A percentile compares a stretch with the other conserved stretches of the same genome.
These are phyloP conservation scores for Triplophysa dalaica DNA, from an alignment of 2,113 vertebrate genomes.

Conservation along the genomic window DNA sequence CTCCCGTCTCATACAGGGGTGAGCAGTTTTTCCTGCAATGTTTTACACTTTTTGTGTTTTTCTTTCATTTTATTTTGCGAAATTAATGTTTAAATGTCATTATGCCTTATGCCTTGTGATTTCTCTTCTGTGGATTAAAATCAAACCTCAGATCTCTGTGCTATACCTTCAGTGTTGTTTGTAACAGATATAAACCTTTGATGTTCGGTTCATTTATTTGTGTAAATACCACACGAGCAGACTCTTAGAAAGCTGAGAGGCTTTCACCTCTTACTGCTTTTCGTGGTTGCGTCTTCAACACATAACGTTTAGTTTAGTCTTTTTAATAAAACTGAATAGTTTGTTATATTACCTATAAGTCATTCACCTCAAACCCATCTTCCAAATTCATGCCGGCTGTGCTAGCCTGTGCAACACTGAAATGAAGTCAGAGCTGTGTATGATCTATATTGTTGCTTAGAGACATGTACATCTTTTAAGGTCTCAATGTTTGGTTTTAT, in stretches of 20 bases:
- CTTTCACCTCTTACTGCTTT: slow-evolving; percentile 35
- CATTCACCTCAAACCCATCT: background rate
- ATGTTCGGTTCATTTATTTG: background rate
- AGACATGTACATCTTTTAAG: background rate
- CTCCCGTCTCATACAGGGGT: slow-evolving; percentile 39
- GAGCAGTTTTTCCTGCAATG: background rate
- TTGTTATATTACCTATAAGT: background rate
- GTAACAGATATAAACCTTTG: background rate
- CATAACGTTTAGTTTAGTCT: background rate
- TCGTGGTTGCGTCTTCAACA: slow-evolving; percentile 31
- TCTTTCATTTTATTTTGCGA: background rate
- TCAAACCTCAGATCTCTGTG: background rate
- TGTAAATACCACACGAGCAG: slow-evolving; percentile 33
- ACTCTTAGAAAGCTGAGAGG: slow-evolving; percentile 50
- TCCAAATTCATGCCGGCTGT: background rate
- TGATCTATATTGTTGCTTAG: background rate
- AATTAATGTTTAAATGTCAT: background rate
- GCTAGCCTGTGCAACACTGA: background rate
- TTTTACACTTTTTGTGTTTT: background rate
- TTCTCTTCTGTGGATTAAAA: background rate
- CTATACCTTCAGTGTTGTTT: background rate
- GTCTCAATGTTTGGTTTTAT: background rate
- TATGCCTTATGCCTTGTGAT: background rate
- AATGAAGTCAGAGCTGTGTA: background rate
- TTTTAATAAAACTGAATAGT: no score